Conservation (phyloP, 2,113 vertebrate species). For the Heliornis fulica region DNA sequence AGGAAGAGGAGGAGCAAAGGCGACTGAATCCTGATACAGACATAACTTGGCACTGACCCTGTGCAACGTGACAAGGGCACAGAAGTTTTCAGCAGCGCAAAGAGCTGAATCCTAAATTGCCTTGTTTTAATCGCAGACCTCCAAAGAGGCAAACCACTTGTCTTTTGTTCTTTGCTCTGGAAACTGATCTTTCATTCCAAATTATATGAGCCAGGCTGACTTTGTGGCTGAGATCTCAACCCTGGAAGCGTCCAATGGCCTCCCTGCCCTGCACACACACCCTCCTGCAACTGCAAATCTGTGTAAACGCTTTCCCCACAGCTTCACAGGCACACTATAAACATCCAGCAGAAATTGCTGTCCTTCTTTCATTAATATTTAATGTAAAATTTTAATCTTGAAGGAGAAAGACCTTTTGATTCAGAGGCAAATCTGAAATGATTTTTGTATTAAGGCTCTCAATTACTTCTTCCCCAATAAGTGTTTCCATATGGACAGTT, state of each 20-base stretch:
- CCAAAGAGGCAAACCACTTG: neutral
- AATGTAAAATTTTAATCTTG: neutral
- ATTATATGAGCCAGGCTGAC: neutral
- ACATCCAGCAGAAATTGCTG: constrained; percentile 24
- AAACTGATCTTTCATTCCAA: neutral
- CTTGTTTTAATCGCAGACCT: neutral
- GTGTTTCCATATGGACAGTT: constrained; percentile 36
- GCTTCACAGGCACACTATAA: neutral
- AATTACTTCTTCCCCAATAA: constrained; percentile 21
- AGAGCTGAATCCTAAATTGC: neutral
- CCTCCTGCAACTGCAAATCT: neutral
- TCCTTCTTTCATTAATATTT: constrained; percentile 41
- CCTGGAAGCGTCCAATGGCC: neutral
- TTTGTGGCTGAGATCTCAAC: neutral
- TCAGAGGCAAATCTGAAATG: neutral
- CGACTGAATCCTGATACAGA: neutral
- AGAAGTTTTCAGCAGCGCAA: neutral
- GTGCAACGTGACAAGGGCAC: rapidly evolving
- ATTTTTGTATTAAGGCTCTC: constrained; percentile 32
- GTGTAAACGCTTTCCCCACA: neutral
- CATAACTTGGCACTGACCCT: neutral
- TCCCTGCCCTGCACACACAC: neutral
- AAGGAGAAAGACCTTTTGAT: constrained; percentile 13
- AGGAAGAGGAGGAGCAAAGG: neutral
- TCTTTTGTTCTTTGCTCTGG: neutral